These are phyloP conservation scores for Sterrhoptilus dennistouni DNA, from an alignment of 2,113 vertebrate genomes.

Conservation along the genomic window DNA sequence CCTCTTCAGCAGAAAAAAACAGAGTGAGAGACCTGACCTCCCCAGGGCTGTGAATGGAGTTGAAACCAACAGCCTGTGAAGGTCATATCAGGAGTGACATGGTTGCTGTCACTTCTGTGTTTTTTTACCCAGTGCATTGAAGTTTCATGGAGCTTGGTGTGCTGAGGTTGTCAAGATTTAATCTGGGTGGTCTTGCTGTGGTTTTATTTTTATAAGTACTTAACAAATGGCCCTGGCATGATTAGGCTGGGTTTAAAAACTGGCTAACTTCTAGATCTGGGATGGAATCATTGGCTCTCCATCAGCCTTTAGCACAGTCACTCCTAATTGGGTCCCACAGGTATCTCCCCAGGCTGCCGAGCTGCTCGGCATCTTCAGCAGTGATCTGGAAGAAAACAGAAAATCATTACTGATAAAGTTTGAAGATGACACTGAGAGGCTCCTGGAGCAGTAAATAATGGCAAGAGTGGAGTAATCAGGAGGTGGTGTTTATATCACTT, in stretches of 20 bases:
- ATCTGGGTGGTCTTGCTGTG: neutral
- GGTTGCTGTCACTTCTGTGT: neutral
- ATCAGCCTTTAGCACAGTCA: neutral
- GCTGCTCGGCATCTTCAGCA: neutral
- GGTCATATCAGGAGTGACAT: neutral
- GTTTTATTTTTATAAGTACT: neutral
- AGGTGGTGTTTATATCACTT: conserved; percentile 32
- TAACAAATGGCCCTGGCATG: neutral
- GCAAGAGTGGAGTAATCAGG: neutral
- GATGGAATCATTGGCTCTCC: neutral
- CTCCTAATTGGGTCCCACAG: conserved; percentile 52
- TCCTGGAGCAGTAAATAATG: conserved; percentile 38
- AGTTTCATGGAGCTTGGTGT: neutral
- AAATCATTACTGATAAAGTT: conserved; percentile 62
- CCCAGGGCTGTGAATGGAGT: neutral
- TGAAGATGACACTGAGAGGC: conserved; percentile 34
- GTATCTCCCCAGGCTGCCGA: neutral
- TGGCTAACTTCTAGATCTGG: neutral
- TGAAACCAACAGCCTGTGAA: neutral
- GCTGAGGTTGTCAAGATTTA: neutral
- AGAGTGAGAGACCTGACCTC: neutral
- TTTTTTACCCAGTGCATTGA: neutral
- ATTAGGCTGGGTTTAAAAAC: neutral
- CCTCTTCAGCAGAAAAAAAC: neutral
- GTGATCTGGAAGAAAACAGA: conserved; percentile 29